Percentiles rank a stretch among this genome's conserved stretches.
Evolutionary conservation across 2,888 invertebrate species (phyloP).

Genomic region (Plebejus anna): DNA sequence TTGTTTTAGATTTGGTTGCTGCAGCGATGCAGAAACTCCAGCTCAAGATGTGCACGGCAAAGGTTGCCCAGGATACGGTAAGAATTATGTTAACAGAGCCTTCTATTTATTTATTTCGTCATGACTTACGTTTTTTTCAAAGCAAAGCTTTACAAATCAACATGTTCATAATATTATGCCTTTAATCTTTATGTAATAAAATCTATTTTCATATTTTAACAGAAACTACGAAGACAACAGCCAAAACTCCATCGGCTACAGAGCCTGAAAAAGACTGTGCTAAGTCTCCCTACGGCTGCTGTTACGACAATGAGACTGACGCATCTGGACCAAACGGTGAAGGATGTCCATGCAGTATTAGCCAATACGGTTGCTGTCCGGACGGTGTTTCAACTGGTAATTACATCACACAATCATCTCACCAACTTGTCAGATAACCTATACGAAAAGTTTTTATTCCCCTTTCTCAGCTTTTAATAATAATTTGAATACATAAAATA

Average conservation of each 20-base stretch:
- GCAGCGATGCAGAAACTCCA: constrained; percentile 82
- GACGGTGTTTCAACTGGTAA: constrained; percentile 83
- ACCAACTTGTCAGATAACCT: background rate
- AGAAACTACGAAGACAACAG: constrained; percentile 30
- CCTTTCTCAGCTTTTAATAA: too few species aligned
- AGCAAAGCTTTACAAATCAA: too few species aligned
- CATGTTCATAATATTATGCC: too few species aligned
- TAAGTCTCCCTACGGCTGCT: constrained; percentile 85
- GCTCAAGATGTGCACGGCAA: constrained; percentile 82
- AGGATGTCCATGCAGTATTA: constrained; percentile 82
- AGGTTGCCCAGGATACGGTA: constrained; percentile 70
- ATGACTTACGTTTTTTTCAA: too few species aligned
- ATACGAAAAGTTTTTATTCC: background rate
- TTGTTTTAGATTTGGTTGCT: constrained; percentile 82
- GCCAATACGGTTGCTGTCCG: constrained; percentile 86
- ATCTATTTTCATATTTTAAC: background rate
- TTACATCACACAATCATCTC: background rate
- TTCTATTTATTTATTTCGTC: constrained; percentile 11
- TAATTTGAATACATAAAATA: too few species aligned
- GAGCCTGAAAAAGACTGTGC: constrained; percentile 63
- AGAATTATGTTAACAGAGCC: constrained; percentile 34
- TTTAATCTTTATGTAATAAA: background rate
- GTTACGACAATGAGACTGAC: constrained; percentile 82
- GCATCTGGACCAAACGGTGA: constrained; percentile 83
- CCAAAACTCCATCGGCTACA: constrained; percentile 34